Evolutionary conservation across 1,140 invertebrate species (phyloP).

Genomic region (Drosophila rufa): DNA sequence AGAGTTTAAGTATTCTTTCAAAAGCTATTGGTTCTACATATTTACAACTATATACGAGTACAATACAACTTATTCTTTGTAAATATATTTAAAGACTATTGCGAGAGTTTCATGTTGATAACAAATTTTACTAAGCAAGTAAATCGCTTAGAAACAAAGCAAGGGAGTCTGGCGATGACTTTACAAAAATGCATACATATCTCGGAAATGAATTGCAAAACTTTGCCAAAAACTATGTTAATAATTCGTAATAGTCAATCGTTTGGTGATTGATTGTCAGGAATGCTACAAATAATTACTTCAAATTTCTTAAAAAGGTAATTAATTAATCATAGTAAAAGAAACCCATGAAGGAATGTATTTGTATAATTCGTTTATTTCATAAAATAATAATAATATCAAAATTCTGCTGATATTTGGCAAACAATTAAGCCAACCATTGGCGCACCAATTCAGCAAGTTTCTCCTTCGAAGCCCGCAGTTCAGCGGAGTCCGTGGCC

Average conservation of each 20-base stretch:
- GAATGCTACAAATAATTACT: not conserved
- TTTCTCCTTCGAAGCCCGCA: slow-evolving; percentile 87
- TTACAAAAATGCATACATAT: not conserved
- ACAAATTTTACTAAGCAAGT: too few species aligned
- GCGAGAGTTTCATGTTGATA: too few species aligned
- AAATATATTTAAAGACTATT: too few species aligned
- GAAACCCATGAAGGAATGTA: not conserved
- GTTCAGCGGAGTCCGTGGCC: slow-evolving; percentile 86
- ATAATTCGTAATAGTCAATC: not conserved
- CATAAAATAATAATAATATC: slow-evolving; percentile 16
- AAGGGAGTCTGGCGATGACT: too few species aligned
- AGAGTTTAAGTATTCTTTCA: too few species aligned
- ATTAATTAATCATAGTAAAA: not conserved
- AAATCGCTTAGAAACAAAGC: too few species aligned
- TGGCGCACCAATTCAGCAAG: slow-evolving; percentile 86
- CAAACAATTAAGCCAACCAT: slow-evolving; percentile 86
- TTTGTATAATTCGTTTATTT: slow-evolving; percentile 15
- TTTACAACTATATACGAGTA: too few species aligned
- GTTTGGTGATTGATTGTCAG: not conserved
- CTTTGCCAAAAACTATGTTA: not conserved
- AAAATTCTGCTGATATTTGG: slow-evolving; percentile 5
- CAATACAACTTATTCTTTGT: too few species aligned
- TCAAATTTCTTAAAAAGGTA: not conserved
- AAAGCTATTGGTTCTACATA: too few species aligned
- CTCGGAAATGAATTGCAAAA: not conserved